Conservation (phyloP, 2,797 vertebrate species). For the Agapornis canus region DNA sequence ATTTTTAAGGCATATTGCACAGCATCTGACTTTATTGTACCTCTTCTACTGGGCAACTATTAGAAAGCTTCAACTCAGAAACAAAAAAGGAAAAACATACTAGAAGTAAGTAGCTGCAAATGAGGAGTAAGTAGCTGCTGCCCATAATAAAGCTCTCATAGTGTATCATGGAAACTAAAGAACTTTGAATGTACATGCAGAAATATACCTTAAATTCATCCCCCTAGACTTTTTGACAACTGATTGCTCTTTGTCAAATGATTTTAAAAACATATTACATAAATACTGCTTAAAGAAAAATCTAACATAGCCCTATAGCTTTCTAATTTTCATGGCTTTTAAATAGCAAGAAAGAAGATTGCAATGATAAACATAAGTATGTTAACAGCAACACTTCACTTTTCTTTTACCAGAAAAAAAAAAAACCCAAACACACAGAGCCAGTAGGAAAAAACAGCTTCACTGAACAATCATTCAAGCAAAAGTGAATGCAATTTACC, state of each 20-base stretch:
- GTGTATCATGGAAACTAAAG: not conserved
- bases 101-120: not conserved
- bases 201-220: not conserved
- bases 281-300: not conserved
- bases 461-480: not conserved
- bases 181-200: not conserved
- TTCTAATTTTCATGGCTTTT: not conserved
- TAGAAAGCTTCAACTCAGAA: not conserved
- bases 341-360: not conserved
- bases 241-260: not conserved
- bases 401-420: not conserved
- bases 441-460: not conserved
- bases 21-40: not conserved
- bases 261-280: not conserved
- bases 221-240: not conserved
- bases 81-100: not conserved
- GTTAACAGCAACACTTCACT: not conserved
- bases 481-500: conserved; percentile 19
- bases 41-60: not conserved
- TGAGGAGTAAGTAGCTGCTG: not conserved
- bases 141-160: not conserved
- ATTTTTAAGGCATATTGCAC: not conserved
- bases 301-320: not conserved
- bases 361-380: not conserved
- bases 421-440: not conserved